Evolutionary conservation across 2,888 invertebrate genomes (phyloP).

Genomic region (Suillia variegata): DNA sequence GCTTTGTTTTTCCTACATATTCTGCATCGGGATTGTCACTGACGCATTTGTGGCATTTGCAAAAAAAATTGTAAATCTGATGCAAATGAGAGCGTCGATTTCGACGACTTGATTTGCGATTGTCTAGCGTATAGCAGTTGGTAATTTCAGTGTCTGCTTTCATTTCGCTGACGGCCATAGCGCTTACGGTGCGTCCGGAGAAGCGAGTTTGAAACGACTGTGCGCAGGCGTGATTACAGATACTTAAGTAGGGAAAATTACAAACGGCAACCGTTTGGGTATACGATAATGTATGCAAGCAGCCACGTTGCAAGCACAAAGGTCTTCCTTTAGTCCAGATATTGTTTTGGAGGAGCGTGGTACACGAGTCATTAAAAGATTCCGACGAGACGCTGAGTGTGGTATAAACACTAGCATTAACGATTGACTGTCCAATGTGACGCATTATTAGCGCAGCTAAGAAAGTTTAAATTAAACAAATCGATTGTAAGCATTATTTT

Average conservation of each 20-base stretch:
- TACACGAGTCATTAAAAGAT: no score
- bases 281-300: constrained; percentile 40
- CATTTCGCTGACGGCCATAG: constrained; percentile 72
- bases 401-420: constrained; percentile 16
- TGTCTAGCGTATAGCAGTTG: constrained; percentile 86
- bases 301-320: constrained; percentile 38
- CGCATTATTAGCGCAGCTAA: constrained; percentile 73
- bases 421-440: constrained; percentile 71
- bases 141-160: constrained; percentile 72
- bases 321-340: constrained; percentile 37
- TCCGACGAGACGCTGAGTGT: no score
- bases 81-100: constrained; percentile 71
- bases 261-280: constrained; percentile 72
- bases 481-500: no score
- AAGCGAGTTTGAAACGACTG: constrained; percentile 81
- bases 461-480: no score
- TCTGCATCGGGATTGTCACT: no score
- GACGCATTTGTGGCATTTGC: no score
- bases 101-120: constrained; percentile 66
- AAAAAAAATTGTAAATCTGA: no score
- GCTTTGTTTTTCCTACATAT: no score
- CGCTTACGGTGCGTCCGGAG: constrained; percentile 71
- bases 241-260: constrained; percentile 83
- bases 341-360: constrained; percentile 24
- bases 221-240: constrained; percentile 93